Evolutionary conservation across 2,888 invertebrate genomes (phyloP).

Genomic region (Leptopilina syphax): DNA sequence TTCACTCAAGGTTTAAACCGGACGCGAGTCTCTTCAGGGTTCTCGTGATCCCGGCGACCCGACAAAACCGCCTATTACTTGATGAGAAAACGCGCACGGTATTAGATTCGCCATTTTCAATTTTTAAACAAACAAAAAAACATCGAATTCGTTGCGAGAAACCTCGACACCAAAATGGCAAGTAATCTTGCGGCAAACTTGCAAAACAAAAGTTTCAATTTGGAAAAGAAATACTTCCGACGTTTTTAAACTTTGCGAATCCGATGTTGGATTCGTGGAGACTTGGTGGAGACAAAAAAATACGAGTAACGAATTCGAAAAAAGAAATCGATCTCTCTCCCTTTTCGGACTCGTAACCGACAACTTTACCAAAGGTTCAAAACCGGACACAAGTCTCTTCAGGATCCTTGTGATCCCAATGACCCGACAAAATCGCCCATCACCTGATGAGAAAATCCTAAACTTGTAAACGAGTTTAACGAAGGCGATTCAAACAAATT

Average conservation of each 20-base stretch:
- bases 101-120: no score
- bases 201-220: no score
- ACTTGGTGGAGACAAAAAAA: no score
- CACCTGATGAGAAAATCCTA: constrained; percentile 33
- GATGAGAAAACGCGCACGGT: not conserved
- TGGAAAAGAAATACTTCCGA: no score
- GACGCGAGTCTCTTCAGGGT: constrained; percentile 14
- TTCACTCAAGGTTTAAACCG: constrained; percentile 15
- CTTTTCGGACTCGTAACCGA: not conserved
- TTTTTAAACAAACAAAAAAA: no score
- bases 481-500: not conserved
- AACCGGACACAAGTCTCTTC: not conserved
- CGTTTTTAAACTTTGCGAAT: no score
- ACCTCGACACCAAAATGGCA: no score
- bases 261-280: no score
- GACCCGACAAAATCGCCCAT: constrained; percentile 3
- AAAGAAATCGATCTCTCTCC: not conserved
- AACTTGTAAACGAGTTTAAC: constrained; percentile 27
- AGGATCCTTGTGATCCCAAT: constrained; percentile 15
- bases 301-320: no score
- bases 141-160: no score
- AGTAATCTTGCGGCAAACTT: no score
- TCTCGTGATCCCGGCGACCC: constrained; percentile 30
- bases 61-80: constrained; percentile 5
- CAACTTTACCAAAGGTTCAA: constrained; percentile 8